These are phyloP conservation scores for Triplophysa tibetana DNA, from an alignment of 2,113 vertebrate genomes.

Conservation along the genomic window DNA sequence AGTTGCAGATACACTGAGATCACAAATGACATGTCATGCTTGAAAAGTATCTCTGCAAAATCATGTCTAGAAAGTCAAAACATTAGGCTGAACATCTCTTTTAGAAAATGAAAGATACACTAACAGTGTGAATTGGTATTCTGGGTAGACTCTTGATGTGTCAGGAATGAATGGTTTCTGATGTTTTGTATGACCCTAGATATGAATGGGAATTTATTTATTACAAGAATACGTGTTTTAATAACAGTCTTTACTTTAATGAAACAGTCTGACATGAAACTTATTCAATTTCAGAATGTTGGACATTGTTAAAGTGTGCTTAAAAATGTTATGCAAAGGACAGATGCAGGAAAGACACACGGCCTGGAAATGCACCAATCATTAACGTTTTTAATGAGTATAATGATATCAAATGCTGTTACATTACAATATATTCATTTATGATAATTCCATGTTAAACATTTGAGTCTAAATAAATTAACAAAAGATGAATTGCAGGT, in stretches of 20 bases:
- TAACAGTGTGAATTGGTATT: background rate
- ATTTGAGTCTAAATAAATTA: background rate
- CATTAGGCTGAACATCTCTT: background rate
- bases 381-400: background rate
- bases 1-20: no score
- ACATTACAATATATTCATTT: background rate
- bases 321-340: background rate
- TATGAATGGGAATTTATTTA: background rate
- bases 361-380: background rate
- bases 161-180: background rate
- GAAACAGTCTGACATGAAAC: no score
- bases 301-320: background rate
- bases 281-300: background rate
- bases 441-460: background rate
- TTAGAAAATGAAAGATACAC: background rate
- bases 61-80: background rate
- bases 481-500: background rate
- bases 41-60: no score
- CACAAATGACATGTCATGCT: no score
- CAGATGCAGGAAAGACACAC: background rate
- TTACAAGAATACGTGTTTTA: no score
- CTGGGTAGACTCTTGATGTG: background rate
- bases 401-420: background rate
- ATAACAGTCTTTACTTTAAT: no score
- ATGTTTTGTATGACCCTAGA: background rate